Percentiles rank a stretch among this genome's conserved stretches.
phyloP scores from a whole-genome alignment of 2,888 invertebrate species.

The Nephrotoma appendiculata region DNA sequence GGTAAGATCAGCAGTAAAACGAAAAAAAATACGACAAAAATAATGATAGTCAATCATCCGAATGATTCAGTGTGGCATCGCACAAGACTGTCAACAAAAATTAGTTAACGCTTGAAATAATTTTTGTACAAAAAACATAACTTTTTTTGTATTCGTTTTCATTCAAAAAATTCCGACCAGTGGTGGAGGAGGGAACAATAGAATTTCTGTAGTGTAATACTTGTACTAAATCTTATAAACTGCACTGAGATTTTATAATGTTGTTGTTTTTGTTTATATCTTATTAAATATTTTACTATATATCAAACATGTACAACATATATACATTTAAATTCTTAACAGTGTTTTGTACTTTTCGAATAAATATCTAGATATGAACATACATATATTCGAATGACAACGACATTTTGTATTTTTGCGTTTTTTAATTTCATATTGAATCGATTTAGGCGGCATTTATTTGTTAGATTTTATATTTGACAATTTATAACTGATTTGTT shows the following conservation, averaged over 20 bases:
- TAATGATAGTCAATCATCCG: conserved; percentile 19
- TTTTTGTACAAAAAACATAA: background rate
- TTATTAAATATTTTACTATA: background rate
- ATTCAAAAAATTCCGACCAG: background rate
- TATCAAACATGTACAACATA: too few relatives aligned
- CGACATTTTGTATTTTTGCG: background rate
- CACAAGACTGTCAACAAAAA: conserved; percentile 23
- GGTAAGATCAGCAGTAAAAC: background rate
- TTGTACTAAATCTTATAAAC: background rate
- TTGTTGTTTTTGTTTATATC: background rate
- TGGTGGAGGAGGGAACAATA: background rate
- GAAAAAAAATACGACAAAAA: background rate
- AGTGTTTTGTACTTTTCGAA: background rate
- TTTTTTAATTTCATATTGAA: background rate
- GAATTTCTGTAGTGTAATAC: background rate
- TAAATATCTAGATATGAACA: background rate
- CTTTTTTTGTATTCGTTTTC: background rate
- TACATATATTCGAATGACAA: background rate
- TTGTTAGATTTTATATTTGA: background rate
- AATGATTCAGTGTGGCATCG: conserved; percentile 23
- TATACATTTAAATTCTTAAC: background rate
- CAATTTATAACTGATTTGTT: background rate
- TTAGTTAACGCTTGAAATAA: conserved; percentile 19
- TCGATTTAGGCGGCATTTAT: background rate
- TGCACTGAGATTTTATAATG: background rate